Conservation (phyloP, 2,888 invertebrate species). For the Papilio gigon region DNA sequence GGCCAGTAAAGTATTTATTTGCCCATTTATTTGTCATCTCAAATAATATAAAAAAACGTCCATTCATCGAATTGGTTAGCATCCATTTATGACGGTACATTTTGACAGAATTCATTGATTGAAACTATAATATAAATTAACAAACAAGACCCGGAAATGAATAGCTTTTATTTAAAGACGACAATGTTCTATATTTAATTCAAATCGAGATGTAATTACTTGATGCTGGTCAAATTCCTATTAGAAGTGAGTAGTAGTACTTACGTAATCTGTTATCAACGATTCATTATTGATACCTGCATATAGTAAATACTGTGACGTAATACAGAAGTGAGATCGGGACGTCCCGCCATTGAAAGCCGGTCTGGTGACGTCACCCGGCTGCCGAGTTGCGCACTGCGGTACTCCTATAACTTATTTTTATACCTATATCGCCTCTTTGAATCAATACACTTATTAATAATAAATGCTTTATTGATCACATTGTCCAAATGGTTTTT, state of each 20-base stretch:
- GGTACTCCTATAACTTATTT: constrained; percentile 22
- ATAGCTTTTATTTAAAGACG: neutral
- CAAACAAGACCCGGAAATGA: neutral
- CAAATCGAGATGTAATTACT: no score
- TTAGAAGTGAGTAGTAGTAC: neutral
- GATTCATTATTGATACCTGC: constrained; percentile 4
- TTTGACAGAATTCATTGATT: no score
- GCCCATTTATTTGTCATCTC: no score
- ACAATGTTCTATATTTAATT: neutral
- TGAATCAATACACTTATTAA: neutral
- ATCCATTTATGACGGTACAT: no score
- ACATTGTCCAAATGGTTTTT: neutral
- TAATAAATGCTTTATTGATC: constrained; percentile 6
- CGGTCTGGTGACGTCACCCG: constrained; percentile 31
- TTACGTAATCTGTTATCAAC: neutral
- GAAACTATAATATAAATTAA: neutral
- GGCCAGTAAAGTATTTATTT: no score
- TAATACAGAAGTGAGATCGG: constrained; percentile 31
- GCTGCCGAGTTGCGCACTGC: constrained; percentile 33
- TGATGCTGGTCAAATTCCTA: no score
- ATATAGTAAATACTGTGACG: constrained; percentile 15
- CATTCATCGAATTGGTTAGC: no score
- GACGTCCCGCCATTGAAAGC: constrained; percentile 31
- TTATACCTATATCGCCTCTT: constrained; percentile 10
- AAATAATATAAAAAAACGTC: no score